phyloP scores from a whole-genome alignment of 2,888 invertebrate species.

The Anthophora plumipes region DNA sequence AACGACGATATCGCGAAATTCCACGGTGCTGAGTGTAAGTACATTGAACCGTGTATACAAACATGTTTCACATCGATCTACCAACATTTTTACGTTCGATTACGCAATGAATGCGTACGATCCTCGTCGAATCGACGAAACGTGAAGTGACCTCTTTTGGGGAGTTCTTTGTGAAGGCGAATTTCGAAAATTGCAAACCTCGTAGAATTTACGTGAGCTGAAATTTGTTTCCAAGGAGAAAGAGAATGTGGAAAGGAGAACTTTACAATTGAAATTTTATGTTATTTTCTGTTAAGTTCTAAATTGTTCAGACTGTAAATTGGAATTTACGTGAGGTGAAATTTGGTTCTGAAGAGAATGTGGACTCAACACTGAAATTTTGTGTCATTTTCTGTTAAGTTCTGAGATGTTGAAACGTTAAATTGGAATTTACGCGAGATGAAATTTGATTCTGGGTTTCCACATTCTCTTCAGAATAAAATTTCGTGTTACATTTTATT shows the following conservation, averaged over 20 bases:
- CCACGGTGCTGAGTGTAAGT: conserved; percentile 14
- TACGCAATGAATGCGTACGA: neutral
- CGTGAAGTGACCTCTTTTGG: neutral
- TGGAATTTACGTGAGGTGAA: too few relatives aligned
- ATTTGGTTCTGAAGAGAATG: too few relatives aligned
- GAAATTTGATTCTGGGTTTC: too few relatives aligned
- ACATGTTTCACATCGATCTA: neutral
- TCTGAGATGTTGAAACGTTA: too few relatives aligned
- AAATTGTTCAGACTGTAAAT: too few relatives aligned
- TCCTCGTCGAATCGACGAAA: neutral
- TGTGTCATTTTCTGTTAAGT: too few relatives aligned
- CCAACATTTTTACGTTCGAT: neutral
- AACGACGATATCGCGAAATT: conserved; percentile 44
- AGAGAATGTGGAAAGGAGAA: neutral
- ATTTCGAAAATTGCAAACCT: neutral
- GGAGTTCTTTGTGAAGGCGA: neutral
- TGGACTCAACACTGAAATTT: neutral
- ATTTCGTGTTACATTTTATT: too few relatives aligned
- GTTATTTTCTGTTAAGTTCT: too few relatives aligned
- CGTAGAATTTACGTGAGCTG: neutral
- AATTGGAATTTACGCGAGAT: too few relatives aligned
- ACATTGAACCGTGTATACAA: conserved; percentile 29
- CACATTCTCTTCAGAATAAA: too few relatives aligned
- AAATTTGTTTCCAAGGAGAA: neutral
- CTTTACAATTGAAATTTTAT: neutral